Evolutionary conservation across 2,797 vertebrate genomes (phyloP), one percentile per base, ranked within the genome.

Genomic region (Natrix natrix): DNA sequence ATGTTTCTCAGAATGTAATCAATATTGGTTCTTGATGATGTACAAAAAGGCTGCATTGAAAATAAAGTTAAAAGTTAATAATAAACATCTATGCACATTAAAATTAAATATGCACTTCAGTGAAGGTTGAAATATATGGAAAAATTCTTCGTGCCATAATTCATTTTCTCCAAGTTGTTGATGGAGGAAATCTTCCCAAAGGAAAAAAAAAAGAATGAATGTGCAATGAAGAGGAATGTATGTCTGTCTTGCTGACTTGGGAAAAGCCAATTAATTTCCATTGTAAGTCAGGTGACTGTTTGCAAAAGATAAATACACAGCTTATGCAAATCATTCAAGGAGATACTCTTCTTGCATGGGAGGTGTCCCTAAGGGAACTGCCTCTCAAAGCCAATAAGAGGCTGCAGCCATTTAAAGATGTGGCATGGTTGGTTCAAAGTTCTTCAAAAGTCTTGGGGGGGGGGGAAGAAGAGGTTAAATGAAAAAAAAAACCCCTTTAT

Each of bases 151-250:
- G 37, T 0, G 89, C 91, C 55, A 13, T 26, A 26, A 92, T 8
- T 92, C 54, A 66, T 86, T 63, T 90, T 63, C 61, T 92, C 14
- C 12, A 86, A 24, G 74, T 55, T 91, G 90, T 22, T 90, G 66
- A 93, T 60, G 22, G 92, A 94, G 90, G 91, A 92, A 7, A 94
- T 90, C 20, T 48, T 91, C 8, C 54, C 13, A 86, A 10, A 74
- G 5, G 1, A 88, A 78, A 90, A 94, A 94, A 1, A 60, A 63
- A 91, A 86, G 8, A 22, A 48, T 22, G n/a, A 7, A 5, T 1
- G 83, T 48, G 55, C 14, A 93, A 92, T 91, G 43, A 52, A 90
- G 89, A 88, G 87, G 32, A 56, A 69, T 26, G 28, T 28, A 28
- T 13, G 14, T 87, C 56, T 13, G 14, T 87, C 56, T 78, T 28